These are phyloP conservation scores for Tetramorium parvispinum DNA, from an alignment of 1,140 invertebrate species.

Conservation along the genomic window DNA sequence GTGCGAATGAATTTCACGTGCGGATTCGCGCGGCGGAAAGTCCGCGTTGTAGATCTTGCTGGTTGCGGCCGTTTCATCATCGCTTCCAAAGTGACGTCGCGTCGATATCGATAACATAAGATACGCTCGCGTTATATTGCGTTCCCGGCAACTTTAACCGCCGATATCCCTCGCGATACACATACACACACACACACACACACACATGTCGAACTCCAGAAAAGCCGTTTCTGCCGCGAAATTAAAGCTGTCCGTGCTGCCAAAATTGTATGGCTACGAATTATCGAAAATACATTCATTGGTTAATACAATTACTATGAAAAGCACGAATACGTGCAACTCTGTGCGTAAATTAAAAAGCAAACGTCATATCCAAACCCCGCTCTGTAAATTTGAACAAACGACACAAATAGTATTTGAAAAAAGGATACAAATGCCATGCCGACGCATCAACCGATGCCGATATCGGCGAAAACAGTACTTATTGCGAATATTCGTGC, in stretches of 20 bases:
- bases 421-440: constrained; percentile 26
- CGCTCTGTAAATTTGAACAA: constrained; percentile 20
- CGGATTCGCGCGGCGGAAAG: constrained; percentile 67
- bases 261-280: background rate
- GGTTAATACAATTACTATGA: background rate
- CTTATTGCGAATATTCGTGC: constrained; percentile 15
- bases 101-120: constrained; percentile 54
- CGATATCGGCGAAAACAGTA: constrained; percentile 19
- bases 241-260: background rate
- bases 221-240: background rate
- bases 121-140: constrained; percentile 31
- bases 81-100: constrained; percentile 21
- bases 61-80: constrained; percentile 48
- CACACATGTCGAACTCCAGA: no score
- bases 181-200: background rate
- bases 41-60: constrained; percentile 57
- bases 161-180: background rate
- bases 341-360: background rate
- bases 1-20: constrained; percentile 72
- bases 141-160: background rate
- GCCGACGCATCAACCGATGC: background rate
- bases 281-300: background rate
- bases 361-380: background rate
- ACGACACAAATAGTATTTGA: background rate
- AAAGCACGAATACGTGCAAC: constrained; percentile 6